Percentiles rank a stretch among this genome's conserved stretches.
These are phyloP conservation scores for Limnephilus lunatus DNA, from an alignment of 2,888 invertebrate species.

Conservation along the genomic window DNA sequence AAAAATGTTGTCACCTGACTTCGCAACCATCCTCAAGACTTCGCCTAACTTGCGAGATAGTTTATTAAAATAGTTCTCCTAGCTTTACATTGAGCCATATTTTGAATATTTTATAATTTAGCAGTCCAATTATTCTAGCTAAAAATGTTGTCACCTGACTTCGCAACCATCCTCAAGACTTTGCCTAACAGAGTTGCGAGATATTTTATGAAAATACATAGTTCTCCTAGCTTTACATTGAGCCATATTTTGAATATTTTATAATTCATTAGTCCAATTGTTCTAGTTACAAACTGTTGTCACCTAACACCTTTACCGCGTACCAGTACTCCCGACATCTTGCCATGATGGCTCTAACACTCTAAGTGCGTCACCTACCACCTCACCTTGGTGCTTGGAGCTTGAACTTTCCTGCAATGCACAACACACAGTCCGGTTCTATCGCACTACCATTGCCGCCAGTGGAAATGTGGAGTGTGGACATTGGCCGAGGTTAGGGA, in stretches of 20 bases:
- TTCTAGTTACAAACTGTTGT: neutral
- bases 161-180: too few species aligned
- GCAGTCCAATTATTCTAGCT: too few species aligned
- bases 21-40: too few species aligned
- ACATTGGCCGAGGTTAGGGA: neutral
- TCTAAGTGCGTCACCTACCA: neutral
- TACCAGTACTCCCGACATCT: neutral
- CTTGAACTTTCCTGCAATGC: neutral
- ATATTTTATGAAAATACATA: too few species aligned
- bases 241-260: neutral
- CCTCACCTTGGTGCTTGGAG: neutral
- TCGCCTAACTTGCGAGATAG: too few species aligned
- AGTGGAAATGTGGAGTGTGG: neutral
- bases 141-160: too few species aligned
- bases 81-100: too few species aligned
- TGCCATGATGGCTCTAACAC: neutral
- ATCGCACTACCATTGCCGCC: neutral
- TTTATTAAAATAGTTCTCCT: too few species aligned
- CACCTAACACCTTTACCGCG: neutral
- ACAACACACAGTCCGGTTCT: neutral
- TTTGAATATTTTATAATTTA: too few species aligned
- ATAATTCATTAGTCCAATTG: neutral
- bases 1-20: too few species aligned
- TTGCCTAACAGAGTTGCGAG: too few species aligned
- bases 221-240: too few species aligned